phyloP scores from a whole-genome alignment of 2,888 invertebrate species.

The Cantharis flavilabris region DNA sequence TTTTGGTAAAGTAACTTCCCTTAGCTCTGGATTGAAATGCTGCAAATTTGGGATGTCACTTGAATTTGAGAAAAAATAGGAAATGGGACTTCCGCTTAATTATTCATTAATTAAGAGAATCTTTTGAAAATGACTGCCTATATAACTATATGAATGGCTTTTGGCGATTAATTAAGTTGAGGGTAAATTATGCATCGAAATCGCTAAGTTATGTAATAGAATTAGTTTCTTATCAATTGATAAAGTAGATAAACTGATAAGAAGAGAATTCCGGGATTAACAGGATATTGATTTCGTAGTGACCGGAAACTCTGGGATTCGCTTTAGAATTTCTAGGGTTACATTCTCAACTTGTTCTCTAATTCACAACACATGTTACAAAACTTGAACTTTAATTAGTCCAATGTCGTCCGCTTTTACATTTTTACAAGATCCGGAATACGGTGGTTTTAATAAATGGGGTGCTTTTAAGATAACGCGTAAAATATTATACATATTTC shows the following conservation, averaged over 20 bases:
- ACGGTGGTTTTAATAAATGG: not conserved
- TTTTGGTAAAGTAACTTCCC: not conserved
- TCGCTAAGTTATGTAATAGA: constrained; percentile 24
- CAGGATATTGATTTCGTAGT: constrained; percentile 29
- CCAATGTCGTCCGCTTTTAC: constrained; percentile 1
- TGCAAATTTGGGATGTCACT: not conserved
- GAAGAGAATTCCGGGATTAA: constrained; percentile 30
- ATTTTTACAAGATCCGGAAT: not conserved
- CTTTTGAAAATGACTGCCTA: not conserved
- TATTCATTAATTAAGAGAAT: not conserved
- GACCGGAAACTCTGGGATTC: constrained; percentile 30
- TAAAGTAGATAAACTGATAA: constrained; percentile 31
- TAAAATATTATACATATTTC: not conserved
- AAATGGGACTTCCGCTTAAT: not conserved
- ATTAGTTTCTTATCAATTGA: constrained; percentile 25
- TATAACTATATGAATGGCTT: not conserved
- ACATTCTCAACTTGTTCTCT: constrained; percentile 26
- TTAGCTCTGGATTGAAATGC: not conserved
- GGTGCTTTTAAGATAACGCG: not conserved
- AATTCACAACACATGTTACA: constrained; percentile 29
- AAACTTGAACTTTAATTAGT: constrained; percentile 23
- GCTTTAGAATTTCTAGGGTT: constrained; percentile 28
- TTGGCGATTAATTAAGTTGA: constrained; percentile 7
- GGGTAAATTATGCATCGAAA: constrained; percentile 16
- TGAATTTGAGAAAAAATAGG: not conserved